These are phyloP conservation scores for Epistrophella euchroma DNA, from an alignment of 2,888 invertebrate species.

Conservation along the genomic window DNA sequence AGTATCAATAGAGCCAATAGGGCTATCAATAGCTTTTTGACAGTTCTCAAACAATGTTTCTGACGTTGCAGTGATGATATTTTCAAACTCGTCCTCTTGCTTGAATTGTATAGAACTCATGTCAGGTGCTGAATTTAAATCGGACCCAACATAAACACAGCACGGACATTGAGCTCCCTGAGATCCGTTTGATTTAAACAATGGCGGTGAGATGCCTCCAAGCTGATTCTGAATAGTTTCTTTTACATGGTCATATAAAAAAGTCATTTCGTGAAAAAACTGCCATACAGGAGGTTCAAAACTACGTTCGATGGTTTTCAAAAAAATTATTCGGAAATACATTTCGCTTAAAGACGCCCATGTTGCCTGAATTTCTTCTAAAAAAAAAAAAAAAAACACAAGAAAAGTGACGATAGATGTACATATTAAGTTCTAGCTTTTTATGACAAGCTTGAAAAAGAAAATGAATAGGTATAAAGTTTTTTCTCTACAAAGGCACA, in stretches of 20 bases:
- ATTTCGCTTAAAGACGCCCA: background rate
- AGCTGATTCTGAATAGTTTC: conserved; percentile 9
- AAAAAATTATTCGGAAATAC: conserved; percentile 35
- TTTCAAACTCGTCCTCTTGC: background rate
- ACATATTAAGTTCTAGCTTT: background rate
- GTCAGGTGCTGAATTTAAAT: background rate
- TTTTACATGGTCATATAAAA: conserved; percentile 28
- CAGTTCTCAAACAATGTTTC: background rate
- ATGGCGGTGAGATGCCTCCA: conserved; percentile 58
- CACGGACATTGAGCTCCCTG: conserved; percentile 27
- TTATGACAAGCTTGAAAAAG: background rate
- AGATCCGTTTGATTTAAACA: background rate
- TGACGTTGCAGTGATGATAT: background rate
- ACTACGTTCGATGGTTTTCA: conserved; percentile 40
- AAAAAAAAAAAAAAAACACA: background rate
- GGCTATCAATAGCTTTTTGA: background rate
- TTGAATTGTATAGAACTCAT: background rate
- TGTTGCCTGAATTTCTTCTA: background rate
- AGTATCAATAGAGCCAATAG: background rate
- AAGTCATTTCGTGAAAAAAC: conserved; percentile 56
- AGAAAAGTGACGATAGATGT: background rate
- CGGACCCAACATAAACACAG: background rate
- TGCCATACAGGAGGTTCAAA: conserved; percentile 18
- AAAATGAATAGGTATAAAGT: too few relatives aligned
- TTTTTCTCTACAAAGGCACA: too few relatives aligned